Evolutionary conservation across 1,140 invertebrate genomes (phyloP), one percentile per base, ranked within the genome.

Genomic region (Chlorops oryzae): DNA sequence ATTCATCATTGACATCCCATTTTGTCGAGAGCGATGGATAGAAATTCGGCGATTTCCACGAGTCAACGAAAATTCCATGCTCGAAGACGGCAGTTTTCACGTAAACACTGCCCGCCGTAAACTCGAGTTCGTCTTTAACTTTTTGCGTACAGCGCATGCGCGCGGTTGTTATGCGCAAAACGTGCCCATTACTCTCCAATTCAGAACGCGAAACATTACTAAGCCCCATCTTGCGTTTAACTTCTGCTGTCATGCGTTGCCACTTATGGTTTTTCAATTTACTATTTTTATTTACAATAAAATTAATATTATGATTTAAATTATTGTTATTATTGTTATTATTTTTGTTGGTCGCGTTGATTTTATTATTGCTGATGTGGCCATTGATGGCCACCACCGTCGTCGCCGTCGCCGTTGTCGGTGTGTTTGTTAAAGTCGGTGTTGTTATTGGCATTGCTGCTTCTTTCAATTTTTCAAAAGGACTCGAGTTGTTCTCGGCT

Each of bases 11-110:
- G 3, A 72, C 68, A 59, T 80, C 77, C 78, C 78, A 80, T 59
- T 78, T 75, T 24, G 78, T 78, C 3, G 78, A 80, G 56, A 87
- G 80, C 3, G 83, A 82, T 4, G 85, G 84, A 15, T 77, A 70
- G 65, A 88, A 87, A 38, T 78, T 75, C 49, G 84, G 80, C 49
- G 84, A 86, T 62, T 87, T 87, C 83, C 85, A 87, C 52, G 85
- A 85, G 35, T 83, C 80, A 37, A 85, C 80, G 2, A 84, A 77
- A 54, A 81, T 81, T 40, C 80, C 80, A 34, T 77, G 77, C 57
- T 87, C 83, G 32, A 83, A 79, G 40, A 86, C 80, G 0, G 82
- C 82, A 44, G 86, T 85, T 72, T 87, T 88, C 41, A 88, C 75
- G 61, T 88, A 88, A 54, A 87, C 74, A 17, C 64, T 57, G n/a